These are phyloP conservation scores for Baryphthengus martii DNA, from an alignment of 2,113 vertebrate genomes.

Conservation along the genomic window DNA sequence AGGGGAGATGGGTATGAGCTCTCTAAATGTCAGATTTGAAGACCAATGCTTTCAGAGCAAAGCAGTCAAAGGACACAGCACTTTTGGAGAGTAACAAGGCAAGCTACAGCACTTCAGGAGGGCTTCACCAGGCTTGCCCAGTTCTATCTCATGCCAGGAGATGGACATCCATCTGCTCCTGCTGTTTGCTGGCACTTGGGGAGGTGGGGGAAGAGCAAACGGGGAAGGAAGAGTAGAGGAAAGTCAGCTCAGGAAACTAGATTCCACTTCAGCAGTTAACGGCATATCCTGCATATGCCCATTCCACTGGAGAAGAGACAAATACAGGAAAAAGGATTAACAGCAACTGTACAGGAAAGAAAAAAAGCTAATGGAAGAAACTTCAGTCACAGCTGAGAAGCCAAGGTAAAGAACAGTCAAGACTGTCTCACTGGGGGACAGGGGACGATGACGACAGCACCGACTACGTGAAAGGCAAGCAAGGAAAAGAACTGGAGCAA, in stretches of 20 bases:
- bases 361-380: neutral
- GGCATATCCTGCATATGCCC: neutral
- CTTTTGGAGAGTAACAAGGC: neutral
- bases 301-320: neutral
- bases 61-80: accelerated
- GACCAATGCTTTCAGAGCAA: neutral
- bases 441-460: accelerated
- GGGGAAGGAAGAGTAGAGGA: neutral
- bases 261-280: neutral
- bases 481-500: neutral
- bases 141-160: neutral
- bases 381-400: neutral
- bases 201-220: neutral
- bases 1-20: neutral
- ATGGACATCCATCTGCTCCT: neutral
- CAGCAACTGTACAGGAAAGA: neutral
- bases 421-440: neutral
- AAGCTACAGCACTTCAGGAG: neutral
- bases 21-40: neutral
- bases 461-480: neutral
- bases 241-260: neutral
- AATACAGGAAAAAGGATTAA: slow-evolving; percentile 8
- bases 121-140: neutral
- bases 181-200: neutral
- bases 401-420: neutral